Percentiles rank a stretch among this genome's conserved stretches.
Conservation (phyloP, 2,888 invertebrate genomes). For the Cylloceria caligata region DNA sequence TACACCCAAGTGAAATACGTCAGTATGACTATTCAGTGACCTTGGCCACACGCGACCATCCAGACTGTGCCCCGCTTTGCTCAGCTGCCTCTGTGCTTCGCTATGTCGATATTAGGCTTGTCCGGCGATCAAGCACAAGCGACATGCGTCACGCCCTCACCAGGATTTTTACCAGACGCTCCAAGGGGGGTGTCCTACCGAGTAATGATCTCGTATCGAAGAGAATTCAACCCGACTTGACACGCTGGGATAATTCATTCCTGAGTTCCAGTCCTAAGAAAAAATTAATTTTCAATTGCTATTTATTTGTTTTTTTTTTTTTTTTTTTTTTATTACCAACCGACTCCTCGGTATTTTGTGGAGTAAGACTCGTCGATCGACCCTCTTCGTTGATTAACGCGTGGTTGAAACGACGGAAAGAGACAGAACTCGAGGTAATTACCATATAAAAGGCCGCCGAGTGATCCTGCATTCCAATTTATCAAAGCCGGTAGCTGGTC, state of each 20-base stretch:
- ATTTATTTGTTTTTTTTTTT: no score
- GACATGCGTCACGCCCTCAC: constrained; percentile 53
- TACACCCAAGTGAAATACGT: constrained; percentile 69
- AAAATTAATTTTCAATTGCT: neutral
- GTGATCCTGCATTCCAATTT: constrained; percentile 76
- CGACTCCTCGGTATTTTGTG: neutral
- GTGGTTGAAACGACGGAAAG: neutral
- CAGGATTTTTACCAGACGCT: constrained; percentile 13
- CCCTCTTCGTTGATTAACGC: neutral
- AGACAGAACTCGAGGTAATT: constrained; percentile 62
- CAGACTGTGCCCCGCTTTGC: constrained; percentile 21
- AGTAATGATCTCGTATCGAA: neutral
- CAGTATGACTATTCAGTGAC: constrained; percentile 74
- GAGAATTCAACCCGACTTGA: neutral
- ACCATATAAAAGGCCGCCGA: constrained; percentile 65
- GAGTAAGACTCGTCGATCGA: neutral
- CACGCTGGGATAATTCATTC: neutral
- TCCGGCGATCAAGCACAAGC: constrained; percentile 47
- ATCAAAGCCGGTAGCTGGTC: constrained; percentile 74
- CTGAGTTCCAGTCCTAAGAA: neutral
- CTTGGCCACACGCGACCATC: constrained; percentile 82
- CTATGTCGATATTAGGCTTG: constrained; percentile 64
- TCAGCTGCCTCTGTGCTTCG: constrained; percentile 46
- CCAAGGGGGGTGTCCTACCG: neutral
- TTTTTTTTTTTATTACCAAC: neutral